Base-by-base conservation (phyloP, 2,113 vertebrate genomes). In the Carassius gibelio region DNA sequence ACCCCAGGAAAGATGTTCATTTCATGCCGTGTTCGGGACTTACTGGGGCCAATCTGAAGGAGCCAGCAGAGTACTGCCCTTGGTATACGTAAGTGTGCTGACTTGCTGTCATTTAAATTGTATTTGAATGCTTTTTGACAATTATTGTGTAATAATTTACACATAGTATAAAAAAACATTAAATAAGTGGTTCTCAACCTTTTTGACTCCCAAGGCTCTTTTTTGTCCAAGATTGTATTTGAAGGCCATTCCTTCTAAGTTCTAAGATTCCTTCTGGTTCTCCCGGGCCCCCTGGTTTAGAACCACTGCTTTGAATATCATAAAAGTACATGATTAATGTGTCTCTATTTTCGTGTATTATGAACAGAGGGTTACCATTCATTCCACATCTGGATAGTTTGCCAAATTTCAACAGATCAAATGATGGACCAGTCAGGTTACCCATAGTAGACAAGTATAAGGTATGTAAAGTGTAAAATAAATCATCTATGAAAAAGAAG, bases 391-490 rank as follows among this genome's bases (percentile, higher is more conserved):
- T 97, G 94, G 96, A 97, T 93, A 96, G 95, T 91, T 94, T 97
- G 95, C 96, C 96, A 95, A 96, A 96, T 91, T 96, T 97, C 92
- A 96, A 93, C 93, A 96, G 96, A 93, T 95, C 96, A 90, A 93
- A 93, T 86, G 95, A 96, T 92, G 96, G 96, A 93, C 96, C 96
- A 88, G 96, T 97, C 92, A 95, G 96, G 90, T 95, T 97, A 94
- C 96, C 96, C 87, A 97, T 97, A 88, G 96, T 97, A 90, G 96
- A 97, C 92, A 97, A 97, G 90, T 97, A 97, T 84, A 97, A 97
- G 96, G 96, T 96, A 93, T 82, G 71, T 55, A 36, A 42, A 42
- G 38, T 42, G 38, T 42, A 42, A 42, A 42, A 42, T 42, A 42
- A 42, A 42, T 42, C 38, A 42, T 42, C 38, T 42, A 7, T 42